Percentiles rank a stretch among this genome's conserved stretches.
phyloP scores from a whole-genome alignment of 2,113 vertebrate species.

The Brachirus orientalis region DNA sequence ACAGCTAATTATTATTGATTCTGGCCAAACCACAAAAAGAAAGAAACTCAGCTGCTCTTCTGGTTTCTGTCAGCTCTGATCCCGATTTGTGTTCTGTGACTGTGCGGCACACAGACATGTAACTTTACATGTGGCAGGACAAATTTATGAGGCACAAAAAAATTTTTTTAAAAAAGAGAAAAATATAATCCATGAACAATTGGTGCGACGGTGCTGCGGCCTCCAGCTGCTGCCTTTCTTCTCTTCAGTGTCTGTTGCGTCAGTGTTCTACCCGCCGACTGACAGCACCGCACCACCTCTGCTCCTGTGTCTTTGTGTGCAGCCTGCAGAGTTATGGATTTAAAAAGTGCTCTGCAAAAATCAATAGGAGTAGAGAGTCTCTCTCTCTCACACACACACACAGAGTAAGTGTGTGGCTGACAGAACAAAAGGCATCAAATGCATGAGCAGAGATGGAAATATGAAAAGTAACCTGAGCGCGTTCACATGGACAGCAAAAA shows the following conservation, averaged over 20 bases:
- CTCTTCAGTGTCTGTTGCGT: constrained; percentile 20
- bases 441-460: not conserved
- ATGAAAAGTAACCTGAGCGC: not conserved
- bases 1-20: constrained; percentile 1
- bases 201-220: too few relatives aligned
- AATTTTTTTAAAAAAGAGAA: too few relatives aligned
- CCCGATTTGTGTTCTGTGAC: too few relatives aligned
- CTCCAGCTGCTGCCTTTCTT: not conserved
- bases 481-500: not conserved
- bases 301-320: constrained; percentile 2
- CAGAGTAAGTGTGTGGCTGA: constrained; percentile 3
- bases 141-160: too few relatives aligned
- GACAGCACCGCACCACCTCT: not conserved
- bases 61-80: too few relatives aligned
- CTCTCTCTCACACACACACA: too few relatives aligned
- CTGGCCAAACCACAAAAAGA: too few relatives aligned
- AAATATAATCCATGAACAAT: too few relatives aligned
- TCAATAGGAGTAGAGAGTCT: constrained; percentile 31
- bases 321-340: constrained; percentile 41
- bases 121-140: too few relatives aligned
- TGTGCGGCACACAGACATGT: too few relatives aligned
- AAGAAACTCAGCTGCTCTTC: too few relatives aligned
- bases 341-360: constrained; percentile 39
- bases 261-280: constrained; percentile 18
- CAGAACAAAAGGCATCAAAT: constrained; percentile 13